Conservation (phyloP, 2,888 invertebrate species). For the Laspeyria flexula region DNA sequence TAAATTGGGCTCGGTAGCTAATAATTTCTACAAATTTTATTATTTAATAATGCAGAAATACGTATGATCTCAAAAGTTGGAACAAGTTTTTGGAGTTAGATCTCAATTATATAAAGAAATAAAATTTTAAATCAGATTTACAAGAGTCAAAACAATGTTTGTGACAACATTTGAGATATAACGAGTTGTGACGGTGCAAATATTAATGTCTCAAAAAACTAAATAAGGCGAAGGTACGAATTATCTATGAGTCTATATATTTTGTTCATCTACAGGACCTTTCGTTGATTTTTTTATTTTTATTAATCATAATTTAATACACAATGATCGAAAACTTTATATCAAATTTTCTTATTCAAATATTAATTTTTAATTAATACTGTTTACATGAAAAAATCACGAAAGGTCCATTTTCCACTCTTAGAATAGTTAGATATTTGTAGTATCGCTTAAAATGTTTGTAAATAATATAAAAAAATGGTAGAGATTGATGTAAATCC, state of each 20-base stretch:
- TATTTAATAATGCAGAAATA: conserved; percentile 27
- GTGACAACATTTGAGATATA: conserved; percentile 25
- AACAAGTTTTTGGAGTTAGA: conserved; percentile 21
- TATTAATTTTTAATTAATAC: conserved; percentile 5
- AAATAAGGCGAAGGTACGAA: conserved; percentile 56
- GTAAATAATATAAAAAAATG: conserved; percentile 72
- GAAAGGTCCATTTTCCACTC: conserved; percentile 34
- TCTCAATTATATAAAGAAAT: conserved; percentile 32
- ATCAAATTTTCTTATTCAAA: conserved; percentile 2
- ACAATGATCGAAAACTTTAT: conserved; percentile 8
- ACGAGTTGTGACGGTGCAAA: conserved; percentile 14
- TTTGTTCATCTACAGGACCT: conserved; percentile 33
- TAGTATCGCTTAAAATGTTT: conserved; percentile 75
- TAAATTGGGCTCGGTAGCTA: conserved; percentile 51
- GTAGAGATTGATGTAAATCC: conserved; percentile 78
- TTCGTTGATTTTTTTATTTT: conserved; percentile 30
- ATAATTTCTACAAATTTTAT: conserved; percentile 34
- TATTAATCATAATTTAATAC: conserved; percentile 7
- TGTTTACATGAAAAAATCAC: conserved; percentile 14
- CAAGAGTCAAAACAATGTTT: conserved; percentile 11
- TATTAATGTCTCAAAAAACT: too few relatives aligned
- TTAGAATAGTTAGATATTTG: conserved; percentile 50
- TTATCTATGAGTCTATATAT: conserved; percentile 35
- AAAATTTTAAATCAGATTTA: conserved; percentile 33
- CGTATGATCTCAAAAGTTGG: conserved; percentile 27